phyloP scores from a whole-genome alignment of 2,888 invertebrate genomes.

The Omphaloscelis lunosa region DNA sequence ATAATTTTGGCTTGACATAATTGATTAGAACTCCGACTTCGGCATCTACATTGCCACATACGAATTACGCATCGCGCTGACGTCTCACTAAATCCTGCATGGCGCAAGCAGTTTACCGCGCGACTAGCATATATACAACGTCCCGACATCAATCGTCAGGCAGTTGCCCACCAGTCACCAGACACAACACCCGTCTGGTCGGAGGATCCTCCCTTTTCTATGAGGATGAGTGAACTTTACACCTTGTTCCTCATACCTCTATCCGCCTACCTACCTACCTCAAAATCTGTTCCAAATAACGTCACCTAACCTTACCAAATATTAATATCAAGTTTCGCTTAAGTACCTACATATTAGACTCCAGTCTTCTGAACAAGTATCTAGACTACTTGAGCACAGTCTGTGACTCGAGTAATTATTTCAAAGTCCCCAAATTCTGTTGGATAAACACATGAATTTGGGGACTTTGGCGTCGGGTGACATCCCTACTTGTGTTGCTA shows the following conservation, averaged over 20 bases:
- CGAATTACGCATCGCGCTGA: too few species aligned
- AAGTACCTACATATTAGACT: neutral
- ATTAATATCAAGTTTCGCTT: neutral
- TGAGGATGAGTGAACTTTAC: too few species aligned
- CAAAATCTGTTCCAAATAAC: neutral
- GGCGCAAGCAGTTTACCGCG: too few species aligned
- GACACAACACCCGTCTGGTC: too few species aligned
- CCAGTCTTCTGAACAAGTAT: neutral
- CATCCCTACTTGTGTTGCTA: slow-evolving; percentile 1
- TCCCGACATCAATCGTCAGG: too few species aligned
- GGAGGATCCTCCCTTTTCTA: too few species aligned
- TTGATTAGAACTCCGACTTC: neutral
- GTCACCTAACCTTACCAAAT: neutral
- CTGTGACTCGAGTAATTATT: neutral
- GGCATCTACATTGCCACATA: neutral
- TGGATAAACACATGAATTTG: neutral
- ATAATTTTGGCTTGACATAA: neutral
- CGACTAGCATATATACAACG: too few species aligned
- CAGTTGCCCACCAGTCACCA: too few species aligned
- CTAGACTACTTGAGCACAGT: neutral
- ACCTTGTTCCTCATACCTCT: too few species aligned
- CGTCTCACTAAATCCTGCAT: too few species aligned
- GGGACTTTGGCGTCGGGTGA: neutral
- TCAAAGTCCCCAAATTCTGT: slow-evolving; percentile 8
- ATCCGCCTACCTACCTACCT: neutral